Conservation (phyloP, 64 coral and sea anemone genomes). For the Actinia equina region DNA sequence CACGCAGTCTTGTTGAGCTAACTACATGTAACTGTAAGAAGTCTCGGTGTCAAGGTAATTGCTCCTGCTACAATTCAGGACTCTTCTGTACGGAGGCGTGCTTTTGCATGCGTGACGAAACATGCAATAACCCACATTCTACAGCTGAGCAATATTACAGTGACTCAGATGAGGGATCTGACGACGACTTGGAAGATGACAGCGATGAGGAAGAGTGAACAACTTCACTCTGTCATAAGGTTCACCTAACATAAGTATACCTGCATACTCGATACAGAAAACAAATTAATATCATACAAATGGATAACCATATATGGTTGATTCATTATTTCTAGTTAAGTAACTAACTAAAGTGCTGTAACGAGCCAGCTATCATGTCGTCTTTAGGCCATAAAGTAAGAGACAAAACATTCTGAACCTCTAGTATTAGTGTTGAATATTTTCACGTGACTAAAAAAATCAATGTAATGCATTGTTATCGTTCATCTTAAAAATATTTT, state of each 20-base stretch:
- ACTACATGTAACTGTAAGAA: conserved; percentile 37
- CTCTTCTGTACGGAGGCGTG: conserved; percentile 33
- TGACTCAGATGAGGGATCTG: conserved; percentile 23
- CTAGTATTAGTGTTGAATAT: no score
- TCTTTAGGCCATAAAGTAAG: no score
- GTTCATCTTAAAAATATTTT: not conserved
- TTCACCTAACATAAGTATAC: conserved; percentile 4
- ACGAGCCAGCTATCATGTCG: no score
- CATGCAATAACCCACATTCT: conserved; percentile 18
- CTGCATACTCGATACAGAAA: not conserved
- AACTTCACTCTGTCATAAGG: not conserved
- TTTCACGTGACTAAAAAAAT: not conserved
- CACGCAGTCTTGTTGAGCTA: conserved; percentile 44
- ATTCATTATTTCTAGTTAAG: no score
- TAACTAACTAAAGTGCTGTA: no score
- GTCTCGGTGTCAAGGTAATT: conserved; percentile 17
- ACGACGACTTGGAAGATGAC: conserved; percentile 16
- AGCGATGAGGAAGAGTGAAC: not conserved
- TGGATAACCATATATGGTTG: no score
- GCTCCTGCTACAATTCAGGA: conserved; percentile 23
- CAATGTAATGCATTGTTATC: not conserved
- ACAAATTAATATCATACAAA: no score
- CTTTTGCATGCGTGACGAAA: conserved; percentile 27
- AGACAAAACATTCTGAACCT: no score
- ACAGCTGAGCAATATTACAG: conserved; percentile 11